Evolutionary conservation across 2,113 vertebrate species (phyloP).

Genomic region (Sisor rabdophorus): DNA sequence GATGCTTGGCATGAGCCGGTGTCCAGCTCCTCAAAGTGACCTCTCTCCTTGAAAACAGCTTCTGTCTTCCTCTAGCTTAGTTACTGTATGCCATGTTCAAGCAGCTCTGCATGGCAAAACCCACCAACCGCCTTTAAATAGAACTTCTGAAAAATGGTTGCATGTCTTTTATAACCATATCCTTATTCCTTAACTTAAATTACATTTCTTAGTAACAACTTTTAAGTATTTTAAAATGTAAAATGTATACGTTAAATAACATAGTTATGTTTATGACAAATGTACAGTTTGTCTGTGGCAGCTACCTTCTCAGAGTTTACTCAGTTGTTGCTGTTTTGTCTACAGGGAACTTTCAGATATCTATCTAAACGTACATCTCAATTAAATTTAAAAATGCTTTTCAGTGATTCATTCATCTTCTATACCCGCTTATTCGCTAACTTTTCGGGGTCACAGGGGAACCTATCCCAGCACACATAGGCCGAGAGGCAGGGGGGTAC

Average conservation of each 20-base stretch:
- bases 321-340: neutral
- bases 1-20: constrained; percentile 70
- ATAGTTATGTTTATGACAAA: neutral
- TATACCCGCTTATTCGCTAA: too few relatives aligned
- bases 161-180: neutral
- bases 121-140: neutral
- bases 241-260: neutral
- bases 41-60: constrained; percentile 61
- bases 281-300: neutral
- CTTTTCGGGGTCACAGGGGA: too few relatives aligned
- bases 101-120: neutral
- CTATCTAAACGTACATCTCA: neutral
- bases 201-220: neutral
- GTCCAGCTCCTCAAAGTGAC: constrained; percentile 79
- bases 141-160: neutral
- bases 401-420: too few relatives aligned
- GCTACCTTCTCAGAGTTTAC: neutral
- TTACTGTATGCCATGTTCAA: constrained; percentile 39
- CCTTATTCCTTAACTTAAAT: neutral
- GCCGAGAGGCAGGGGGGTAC: too few relatives aligned
- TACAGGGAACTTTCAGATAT: neutral
- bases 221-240: neutral
- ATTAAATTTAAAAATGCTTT: too few relatives aligned
- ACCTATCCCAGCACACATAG: too few relatives aligned
- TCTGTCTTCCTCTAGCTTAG: constrained; percentile 51